Evolutionary conservation across 2,113 vertebrate genomes (phyloP).

Genomic region (Oxygymnocypris stewartii): DNA sequence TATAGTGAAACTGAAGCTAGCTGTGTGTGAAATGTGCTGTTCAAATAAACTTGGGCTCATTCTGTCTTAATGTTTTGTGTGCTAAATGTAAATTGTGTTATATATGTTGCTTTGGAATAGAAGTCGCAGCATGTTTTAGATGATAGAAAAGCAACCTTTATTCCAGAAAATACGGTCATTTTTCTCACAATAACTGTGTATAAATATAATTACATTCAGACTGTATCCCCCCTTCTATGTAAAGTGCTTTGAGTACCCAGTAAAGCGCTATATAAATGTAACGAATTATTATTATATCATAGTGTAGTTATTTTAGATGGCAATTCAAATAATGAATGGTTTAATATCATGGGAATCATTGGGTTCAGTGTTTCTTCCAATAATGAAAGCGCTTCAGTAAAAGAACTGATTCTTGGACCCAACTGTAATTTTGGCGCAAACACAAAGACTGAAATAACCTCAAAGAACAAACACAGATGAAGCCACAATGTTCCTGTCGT

Average conservation of each 20-base stretch:
- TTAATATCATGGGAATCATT: background rate
- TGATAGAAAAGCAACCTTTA: background rate
- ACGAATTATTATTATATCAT: too few relatives aligned
- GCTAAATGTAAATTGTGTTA: background rate
- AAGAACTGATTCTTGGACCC: background rate
- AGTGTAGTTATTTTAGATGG: background rate
- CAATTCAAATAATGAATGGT: background rate
- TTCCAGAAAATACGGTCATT: background rate
- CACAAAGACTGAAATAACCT: conserved; percentile 18
- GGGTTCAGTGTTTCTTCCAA: background rate
- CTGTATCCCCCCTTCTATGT: too few relatives aligned
- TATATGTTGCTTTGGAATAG: background rate
- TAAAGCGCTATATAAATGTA: too few relatives aligned
- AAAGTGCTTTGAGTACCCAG: too few relatives aligned
- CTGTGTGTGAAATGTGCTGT: background rate
- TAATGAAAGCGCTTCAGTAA: background rate
- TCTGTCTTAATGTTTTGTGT: background rate
- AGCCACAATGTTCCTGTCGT: background rate
- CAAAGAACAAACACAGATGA: conserved; percentile 16
- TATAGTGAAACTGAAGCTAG: background rate
- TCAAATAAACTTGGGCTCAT: too few relatives aligned
- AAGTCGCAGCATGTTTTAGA: background rate
- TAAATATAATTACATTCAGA: background rate
- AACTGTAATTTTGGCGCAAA: background rate
- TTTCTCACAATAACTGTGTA: background rate